Percentiles rank a stretch among this genome's conserved stretches.
These are phyloP conservation scores for Drosophila quasianomalipes DNA, from an alignment of 2,888 invertebrate species.

Conservation along the genomic window DNA sequence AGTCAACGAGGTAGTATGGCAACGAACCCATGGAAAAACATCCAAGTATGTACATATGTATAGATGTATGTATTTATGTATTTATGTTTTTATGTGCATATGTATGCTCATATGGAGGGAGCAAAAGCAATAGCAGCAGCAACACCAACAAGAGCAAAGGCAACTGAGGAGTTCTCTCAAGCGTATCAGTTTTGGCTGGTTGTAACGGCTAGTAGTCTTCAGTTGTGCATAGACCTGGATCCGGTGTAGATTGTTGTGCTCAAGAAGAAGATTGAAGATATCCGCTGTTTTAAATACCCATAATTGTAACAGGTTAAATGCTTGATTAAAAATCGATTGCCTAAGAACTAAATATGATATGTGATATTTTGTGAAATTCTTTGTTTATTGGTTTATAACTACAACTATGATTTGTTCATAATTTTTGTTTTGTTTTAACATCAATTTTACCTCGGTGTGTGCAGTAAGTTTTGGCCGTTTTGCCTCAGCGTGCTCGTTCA, in stretches of 20 bases:
- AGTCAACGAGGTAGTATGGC: slow-evolving; percentile 40
- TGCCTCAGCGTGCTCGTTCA: slow-evolving; percentile 46
- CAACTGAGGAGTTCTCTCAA: slow-evolving; percentile 70
- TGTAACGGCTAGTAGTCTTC: slow-evolving; percentile 75
- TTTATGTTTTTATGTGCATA: background rate
- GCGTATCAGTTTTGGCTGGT: slow-evolving; percentile 76
- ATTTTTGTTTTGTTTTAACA: slow-evolving; percentile 6
- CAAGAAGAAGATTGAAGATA: slow-evolving; percentile 26
- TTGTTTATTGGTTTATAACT: background rate
- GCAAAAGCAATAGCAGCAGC: background rate
- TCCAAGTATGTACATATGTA: slow-evolving; percentile 4
- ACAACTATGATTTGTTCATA: slow-evolving; percentile 2
- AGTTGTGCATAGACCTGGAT: slow-evolving; percentile 70
- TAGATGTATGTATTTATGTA: slow-evolving; percentile 7
- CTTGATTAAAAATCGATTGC: background rate
- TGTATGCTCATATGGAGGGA: slow-evolving; percentile 8
- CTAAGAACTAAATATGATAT: background rate
- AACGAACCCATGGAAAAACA: slow-evolving; percentile 34
- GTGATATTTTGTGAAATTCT: background rate
- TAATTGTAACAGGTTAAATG: slow-evolving; percentile 1
- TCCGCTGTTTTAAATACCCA: background rate
- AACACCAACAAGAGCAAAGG: background rate
- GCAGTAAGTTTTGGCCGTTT: slow-evolving; percentile 26
- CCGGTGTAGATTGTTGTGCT: slow-evolving; percentile 44
- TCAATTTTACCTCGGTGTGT: slow-evolving; percentile 6